Conservation (phyloP, 2,797 vertebrate genomes). For the Rhincodon typus region DNA sequence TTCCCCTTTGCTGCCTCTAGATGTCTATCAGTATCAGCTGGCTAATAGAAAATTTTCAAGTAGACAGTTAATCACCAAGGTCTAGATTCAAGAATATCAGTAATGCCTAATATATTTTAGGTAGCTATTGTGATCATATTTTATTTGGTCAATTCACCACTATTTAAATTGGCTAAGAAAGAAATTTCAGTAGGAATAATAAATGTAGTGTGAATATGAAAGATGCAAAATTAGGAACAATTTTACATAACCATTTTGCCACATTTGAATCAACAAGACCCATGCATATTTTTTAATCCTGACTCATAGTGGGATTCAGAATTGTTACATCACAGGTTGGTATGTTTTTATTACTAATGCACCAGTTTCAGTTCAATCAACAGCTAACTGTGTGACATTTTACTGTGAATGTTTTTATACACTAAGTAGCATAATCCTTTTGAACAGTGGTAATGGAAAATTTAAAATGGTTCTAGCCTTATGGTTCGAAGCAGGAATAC, state of each 20-base stretch:
- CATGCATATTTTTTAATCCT: neutral
- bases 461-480: neutral
- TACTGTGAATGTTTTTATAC: slow-evolving; percentile 2
- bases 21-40: neutral
- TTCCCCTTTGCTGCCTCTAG: neutral
- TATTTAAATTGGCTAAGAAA: neutral
- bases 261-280: neutral
- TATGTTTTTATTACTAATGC: slow-evolving; percentile 17
- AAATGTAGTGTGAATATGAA: neutral
- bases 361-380: neutral
- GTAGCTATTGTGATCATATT: neutral
- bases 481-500: slow-evolving; percentile 10
- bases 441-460: neutral
- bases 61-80: neutral
- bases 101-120: neutral
- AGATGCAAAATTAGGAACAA: neutral
- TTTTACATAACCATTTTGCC: neutral
- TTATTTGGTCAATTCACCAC: neutral
- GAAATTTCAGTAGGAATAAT: neutral
- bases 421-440: neutral
- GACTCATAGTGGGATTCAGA: neutral
- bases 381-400: neutral
- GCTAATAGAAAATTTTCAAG: neutral
- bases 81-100: neutral
- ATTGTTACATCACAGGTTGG: slow-evolving; percentile 18